Base-by-base conservation (phyloP, 2,888 invertebrate species). In the Allolobophora icterica region DNA sequence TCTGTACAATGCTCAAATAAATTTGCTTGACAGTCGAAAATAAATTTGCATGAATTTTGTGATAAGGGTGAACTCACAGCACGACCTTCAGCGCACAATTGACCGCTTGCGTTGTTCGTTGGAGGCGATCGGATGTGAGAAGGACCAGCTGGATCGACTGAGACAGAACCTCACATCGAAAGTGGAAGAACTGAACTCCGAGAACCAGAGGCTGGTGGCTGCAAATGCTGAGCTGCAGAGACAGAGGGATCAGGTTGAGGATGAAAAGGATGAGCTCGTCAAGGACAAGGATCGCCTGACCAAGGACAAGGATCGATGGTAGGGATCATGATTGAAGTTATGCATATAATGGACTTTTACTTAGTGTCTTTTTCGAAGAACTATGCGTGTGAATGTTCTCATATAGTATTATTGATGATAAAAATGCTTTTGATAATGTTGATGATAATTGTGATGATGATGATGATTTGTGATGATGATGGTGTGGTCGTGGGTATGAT, bases 261-360 rank as follows among this genome's bases (percentile, higher is more conserved):
- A 96, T 71, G 98, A 98, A 94, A 98, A 97, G 95, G 97, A 97
- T 94, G 97, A 97, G 93, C 96, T 98, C 92, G 97, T 97, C 94
- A 97, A 97, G 94, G 96, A 96, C 92, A 94, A 95, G 92, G 95
- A 95, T 34, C 93, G 95, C 40, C 95, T 95, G 93, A 93, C 94
- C 89, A 95, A 95, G 93, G 96, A 96, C 93, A 94, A 95, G 91
- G 95, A 95, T 91, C 94, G 95, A 94, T 94, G 95, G 95, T 95
- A 71, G 71, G 35, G 35, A 71, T 45, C 21, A 52, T n/a, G n/a
- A n/a, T n/a, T n/a, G n/a, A n/a, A 34, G 24, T 38, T 24, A 34
- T 38, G 45, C 45, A 13, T 45, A 19, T 84, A 5, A 30, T 24
- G 87, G 38, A 11, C 87, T 3, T 87, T 35, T 89, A 40, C 11